phyloP scores from a whole-genome alignment of 2,113 vertebrate genomes.

The Xenopus borealis region DNA sequence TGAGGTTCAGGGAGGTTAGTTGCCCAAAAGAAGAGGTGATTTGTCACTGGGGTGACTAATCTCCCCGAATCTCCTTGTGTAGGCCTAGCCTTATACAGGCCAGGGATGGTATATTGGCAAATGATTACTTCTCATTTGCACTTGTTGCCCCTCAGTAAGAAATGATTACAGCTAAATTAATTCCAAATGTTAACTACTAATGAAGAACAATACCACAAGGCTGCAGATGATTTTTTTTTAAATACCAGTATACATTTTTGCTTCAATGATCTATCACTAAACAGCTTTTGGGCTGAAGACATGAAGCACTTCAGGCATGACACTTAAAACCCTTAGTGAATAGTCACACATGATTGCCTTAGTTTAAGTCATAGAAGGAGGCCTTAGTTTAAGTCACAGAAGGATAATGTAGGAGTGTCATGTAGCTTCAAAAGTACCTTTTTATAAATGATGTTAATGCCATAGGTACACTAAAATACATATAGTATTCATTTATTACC shows the following conservation, averaged over 20 bases:
- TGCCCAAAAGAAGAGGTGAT: no score
- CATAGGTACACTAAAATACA: constrained; percentile 57
- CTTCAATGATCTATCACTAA: constrained; percentile 90
- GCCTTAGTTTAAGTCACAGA: constrained; percentile 61
- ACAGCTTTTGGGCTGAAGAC: constrained; percentile 77
- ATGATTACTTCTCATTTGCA: constrained; percentile 72
- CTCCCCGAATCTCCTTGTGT: no score
- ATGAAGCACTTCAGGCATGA: constrained; percentile 59
- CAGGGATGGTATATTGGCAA: constrained; percentile 56
- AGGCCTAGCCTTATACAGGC: constrained; percentile 61
- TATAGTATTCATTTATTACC: constrained; percentile 46
- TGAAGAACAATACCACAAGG: constrained; percentile 74
- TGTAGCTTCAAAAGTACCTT: constrained; percentile 58
- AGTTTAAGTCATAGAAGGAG: no score
- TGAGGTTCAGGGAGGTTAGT: no score
- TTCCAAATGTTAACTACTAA: constrained; percentile 70
- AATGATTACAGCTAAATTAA: constrained; percentile 82
- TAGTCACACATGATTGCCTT: constrained; percentile 68
- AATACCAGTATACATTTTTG: constrained; percentile 80
- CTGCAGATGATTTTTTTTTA: constrained; percentile 75
- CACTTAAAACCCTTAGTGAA: constrained; percentile 56
- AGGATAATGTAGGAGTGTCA: constrained; percentile 60
- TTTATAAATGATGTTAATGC: constrained; percentile 60
- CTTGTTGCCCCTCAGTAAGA: constrained; percentile 71
- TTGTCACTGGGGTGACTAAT: no score